A percentile compares a stretch with the other conserved stretches of the same genome.
Conservation (phyloP, 2,797 vertebrate species). For the Echiichthys vipera region DNA sequence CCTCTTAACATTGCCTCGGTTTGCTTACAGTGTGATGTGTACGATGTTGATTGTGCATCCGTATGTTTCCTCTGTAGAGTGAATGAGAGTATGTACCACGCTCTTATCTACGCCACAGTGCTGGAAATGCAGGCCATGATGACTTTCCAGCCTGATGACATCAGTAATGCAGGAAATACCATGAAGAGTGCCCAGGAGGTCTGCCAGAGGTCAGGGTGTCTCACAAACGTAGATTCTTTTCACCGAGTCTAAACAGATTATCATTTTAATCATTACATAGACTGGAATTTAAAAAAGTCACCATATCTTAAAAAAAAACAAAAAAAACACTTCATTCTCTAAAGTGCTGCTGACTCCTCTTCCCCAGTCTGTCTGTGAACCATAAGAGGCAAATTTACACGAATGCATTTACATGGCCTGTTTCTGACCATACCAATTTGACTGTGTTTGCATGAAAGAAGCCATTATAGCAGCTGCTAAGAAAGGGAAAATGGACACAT, state of each 20-base stretch:
- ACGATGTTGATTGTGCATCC: slow-evolving; percentile 18
- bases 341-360: neutral
- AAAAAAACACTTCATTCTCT: neutral
- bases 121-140: slow-evolving; percentile 93
- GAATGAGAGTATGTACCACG: slow-evolving; percentile 90
- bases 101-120: slow-evolving; percentile 90
- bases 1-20: slow-evolving; percentile 12
- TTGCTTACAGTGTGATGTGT: slow-evolving; percentile 25
- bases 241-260: neutral
- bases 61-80: slow-evolving; percentile 69
- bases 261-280: neutral
- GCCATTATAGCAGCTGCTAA: slow-evolving; percentile 3
- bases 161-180: slow-evolving; percentile 86
- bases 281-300: neutral
- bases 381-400: slow-evolving; percentile 42
- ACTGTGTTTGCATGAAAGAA: slow-evolving; percentile 68
- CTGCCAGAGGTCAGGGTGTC: slow-evolving; percentile 85
- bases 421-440: slow-evolving; percentile 55
- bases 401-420: slow-evolving; percentile 55
- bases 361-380: neutral
- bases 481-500: slow-evolving; percentile 2
- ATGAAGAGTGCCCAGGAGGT: slow-evolving; percentile 90
- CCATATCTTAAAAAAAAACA: neutral
- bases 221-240: neutral
- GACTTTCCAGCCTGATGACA: slow-evolving; percentile 91